Evolutionary conservation across 2,797 vertebrate species (phyloP).

Genomic region (Hirundo rustica): DNA sequence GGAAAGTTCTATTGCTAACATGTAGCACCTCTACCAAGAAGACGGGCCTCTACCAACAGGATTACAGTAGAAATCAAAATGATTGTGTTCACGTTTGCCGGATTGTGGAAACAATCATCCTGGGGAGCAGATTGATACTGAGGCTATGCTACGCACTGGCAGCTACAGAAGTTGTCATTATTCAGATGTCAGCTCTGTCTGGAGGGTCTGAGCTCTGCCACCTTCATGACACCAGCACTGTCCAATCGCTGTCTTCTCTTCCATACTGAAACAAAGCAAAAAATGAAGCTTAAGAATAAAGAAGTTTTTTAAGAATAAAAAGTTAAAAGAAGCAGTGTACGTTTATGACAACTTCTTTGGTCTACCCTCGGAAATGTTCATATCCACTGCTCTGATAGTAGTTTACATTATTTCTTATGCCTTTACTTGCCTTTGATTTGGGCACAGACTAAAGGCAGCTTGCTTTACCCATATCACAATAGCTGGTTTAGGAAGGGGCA

Average conservation of each 20-base stretch:
- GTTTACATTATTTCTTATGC: not conserved
- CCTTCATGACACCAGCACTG: conserved; percentile 73
- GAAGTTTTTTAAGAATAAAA: not conserved
- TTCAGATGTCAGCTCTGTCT: not conserved
- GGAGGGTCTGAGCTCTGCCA: not conserved
- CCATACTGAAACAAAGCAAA: conserved; percentile 79
- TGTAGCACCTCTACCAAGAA: conserved; percentile 68
- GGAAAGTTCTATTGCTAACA: conserved; percentile 69
- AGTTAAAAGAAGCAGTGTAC: not conserved
- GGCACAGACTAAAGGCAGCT: not conserved
- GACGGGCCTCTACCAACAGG: conserved; percentile 41
- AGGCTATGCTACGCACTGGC: conserved; percentile 51
- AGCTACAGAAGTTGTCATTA: conserved; percentile 47
- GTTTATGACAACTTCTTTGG: not conserved
- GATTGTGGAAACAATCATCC: conserved; percentile 57
- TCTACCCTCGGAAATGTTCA: not conserved
- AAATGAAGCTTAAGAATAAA: not conserved
- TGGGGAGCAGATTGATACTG: conserved; percentile 26
- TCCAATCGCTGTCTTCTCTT: conserved; percentile 82
- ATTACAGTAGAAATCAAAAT: conserved; percentile 56
- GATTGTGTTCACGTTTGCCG: conserved; percentile 50
- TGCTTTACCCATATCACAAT: not conserved
- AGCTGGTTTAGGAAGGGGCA: not conserved
- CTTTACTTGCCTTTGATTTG: not conserved
- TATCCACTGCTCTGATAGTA: not conserved